Conservation (phyloP, 2,797 vertebrate genomes). For the Tympanoctomys barrerae region DNA sequence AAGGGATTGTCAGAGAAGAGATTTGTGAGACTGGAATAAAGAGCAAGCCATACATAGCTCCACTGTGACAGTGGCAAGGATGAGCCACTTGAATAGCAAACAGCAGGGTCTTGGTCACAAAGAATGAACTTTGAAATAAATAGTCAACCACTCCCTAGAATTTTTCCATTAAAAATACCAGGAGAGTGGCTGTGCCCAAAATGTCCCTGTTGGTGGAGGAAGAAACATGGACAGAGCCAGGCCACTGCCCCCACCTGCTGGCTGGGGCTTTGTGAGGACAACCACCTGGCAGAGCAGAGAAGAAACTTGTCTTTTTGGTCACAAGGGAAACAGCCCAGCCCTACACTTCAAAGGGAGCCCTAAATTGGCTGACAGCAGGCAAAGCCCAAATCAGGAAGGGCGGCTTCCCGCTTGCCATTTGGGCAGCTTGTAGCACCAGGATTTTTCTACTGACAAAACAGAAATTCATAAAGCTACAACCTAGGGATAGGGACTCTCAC, state of each 20-base stretch:
- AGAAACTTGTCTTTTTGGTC: constrained; percentile 52
- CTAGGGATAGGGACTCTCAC: not conserved
- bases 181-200: constrained; percentile 28
- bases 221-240: not conserved
- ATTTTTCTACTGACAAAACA: constrained; percentile 10
- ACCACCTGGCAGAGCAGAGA: constrained; percentile 16
- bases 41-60: constrained; percentile 36
- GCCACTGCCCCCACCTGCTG: not conserved
- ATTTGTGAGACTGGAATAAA: constrained; percentile 63
- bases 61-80: not conserved
- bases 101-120: constrained; percentile 41
- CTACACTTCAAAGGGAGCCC: constrained; percentile 67
- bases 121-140: constrained; percentile 11
- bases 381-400: constrained; percentile 1
- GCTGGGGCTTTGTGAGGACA: not conserved
- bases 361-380: not conserved
- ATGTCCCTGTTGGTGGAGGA: not conserved
- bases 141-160: not conserved
- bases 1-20: constrained; percentile 64
- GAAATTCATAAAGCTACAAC: constrained; percentile 41
- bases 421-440: not conserved
- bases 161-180: constrained; percentile 4
- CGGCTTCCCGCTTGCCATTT: not conserved
- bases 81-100: constrained; percentile 26
- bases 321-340: constrained; percentile 42